phyloP scores from a whole-genome alignment of 2,113 vertebrate genomes.

The Galbula dea region DNA sequence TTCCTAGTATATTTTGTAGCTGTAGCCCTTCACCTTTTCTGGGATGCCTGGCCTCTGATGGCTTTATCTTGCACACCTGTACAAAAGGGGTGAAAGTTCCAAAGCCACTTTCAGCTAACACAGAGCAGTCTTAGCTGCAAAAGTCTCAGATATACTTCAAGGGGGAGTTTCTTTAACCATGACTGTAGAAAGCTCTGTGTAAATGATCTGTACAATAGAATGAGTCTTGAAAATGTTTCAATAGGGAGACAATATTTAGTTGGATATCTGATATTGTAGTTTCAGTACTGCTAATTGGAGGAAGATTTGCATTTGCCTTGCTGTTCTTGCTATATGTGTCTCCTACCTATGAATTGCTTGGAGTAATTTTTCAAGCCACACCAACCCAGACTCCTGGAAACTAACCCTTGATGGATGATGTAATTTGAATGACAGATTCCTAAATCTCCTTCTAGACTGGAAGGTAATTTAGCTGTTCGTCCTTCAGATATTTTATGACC shows the following conservation, averaged over 20 bases:
- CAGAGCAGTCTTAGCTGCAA: background rate
- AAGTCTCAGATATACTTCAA: background rate
- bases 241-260: background rate
- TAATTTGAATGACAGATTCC: conserved; percentile 22
- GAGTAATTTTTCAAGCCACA: background rate
- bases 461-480: background rate
- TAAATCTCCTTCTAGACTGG: background rate
- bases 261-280: background rate
- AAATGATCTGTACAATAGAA: background rate
- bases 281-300: background rate
- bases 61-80: background rate
- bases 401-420: background rate
- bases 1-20: no score
- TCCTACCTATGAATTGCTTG: background rate
- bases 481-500: conserved; percentile 25
- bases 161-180: accelerated
- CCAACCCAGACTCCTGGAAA: background rate
- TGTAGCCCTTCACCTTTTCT: background rate
- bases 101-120: background rate
- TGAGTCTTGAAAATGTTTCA: background rate
- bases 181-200: background rate
- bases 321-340: background rate
- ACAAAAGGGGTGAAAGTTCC: background rate
- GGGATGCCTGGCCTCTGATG: background rate
- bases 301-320: background rate